phyloP scores from a whole-genome alignment of 2,797 vertebrate genomes.

The Pelobates cultripes region DNA sequence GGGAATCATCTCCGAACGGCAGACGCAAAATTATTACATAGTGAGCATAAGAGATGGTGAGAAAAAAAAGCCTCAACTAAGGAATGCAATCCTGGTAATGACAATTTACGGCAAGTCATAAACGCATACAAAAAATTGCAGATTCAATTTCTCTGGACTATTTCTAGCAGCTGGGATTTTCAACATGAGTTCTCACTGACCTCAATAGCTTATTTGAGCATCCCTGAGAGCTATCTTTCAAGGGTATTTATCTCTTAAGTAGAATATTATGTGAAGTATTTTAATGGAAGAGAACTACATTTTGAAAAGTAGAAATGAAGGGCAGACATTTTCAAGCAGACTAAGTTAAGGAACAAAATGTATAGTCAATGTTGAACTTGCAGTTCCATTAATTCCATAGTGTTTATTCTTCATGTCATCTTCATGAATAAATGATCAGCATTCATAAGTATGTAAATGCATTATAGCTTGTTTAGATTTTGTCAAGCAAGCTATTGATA shows the following conservation, averaged over 20 bases:
- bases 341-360: background rate
- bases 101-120: background rate
- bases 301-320: conserved; percentile 37
- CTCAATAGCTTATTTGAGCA: conserved; percentile 5
- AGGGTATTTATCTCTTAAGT: conserved; percentile 34
- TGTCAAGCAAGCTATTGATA: conserved; percentile 63
- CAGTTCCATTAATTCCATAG: conserved; percentile 50
- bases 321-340: conserved; percentile 26
- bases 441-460: conserved; percentile 61
- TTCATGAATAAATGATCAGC: conserved; percentile 61
- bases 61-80: no score
- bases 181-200: background rate
- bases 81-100: background rate
- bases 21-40: no score
- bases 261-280: conserved; percentile 32
- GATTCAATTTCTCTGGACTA: background rate
- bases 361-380: conserved; percentile 15
- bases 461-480: conserved; percentile 59
- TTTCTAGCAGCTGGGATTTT: background rate
- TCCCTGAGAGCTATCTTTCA: conserved; percentile 18
- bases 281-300: conserved; percentile 41
- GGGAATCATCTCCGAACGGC: no score
- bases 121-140: background rate
- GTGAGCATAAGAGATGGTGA: no score
- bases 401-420: conserved; percentile 46